Percentiles rank a stretch among this genome's conserved stretches.
These are phyloP conservation scores for Rhabditoides inermis DNA, from an alignment of 2,888 invertebrate species.

Conservation along the genomic window DNA sequence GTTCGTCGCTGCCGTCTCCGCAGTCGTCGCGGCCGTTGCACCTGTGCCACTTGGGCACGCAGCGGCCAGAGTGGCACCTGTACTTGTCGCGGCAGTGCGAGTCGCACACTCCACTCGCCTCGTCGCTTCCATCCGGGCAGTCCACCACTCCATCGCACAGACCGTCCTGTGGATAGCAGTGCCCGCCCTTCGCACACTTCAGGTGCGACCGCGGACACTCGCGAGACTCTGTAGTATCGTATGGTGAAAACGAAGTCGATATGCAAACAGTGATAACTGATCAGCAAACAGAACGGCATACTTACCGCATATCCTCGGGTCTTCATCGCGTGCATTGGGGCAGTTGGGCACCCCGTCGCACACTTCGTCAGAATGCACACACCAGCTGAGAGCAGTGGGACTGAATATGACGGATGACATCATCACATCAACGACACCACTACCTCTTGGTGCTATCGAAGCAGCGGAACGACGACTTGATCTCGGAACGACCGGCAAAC, in stretches of 20 bases:
- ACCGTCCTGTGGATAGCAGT: slow-evolving; percentile 14
- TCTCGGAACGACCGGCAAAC: too few relatives aligned
- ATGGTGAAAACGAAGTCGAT: too few relatives aligned
- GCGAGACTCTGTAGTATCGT: slow-evolving; percentile 9
- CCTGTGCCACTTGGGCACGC: slow-evolving; percentile 8
- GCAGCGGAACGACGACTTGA: slow-evolving; percentile 1
- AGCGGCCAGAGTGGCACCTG: slow-evolving; percentile 9
- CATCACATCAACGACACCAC: too few relatives aligned
- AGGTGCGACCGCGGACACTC: slow-evolving; percentile 9
- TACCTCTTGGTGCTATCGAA: slow-evolving; percentile 3
- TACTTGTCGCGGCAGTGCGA: slow-evolving; percentile 3
- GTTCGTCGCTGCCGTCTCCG: slow-evolving; percentile 19
- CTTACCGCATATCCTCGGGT: too few relatives aligned
- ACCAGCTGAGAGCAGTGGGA: too few relatives aligned
- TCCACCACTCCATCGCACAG: slow-evolving; percentile 13
- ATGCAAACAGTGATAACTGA: too few relatives aligned
- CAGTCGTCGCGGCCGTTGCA: slow-evolving; percentile 27
- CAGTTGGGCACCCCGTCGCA: slow-evolving; percentile 14
- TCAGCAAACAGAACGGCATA: too few relatives aligned
- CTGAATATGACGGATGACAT: too few relatives aligned
- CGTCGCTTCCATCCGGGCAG: slow-evolving; percentile 11
- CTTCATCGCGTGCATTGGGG: slow-evolving; percentile 1
- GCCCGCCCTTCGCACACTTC: slow-evolving; percentile 5
- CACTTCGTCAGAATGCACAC: slow-evolving; percentile 4
- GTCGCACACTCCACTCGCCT: slow-evolving; percentile 8